phyloP scores from a whole-genome alignment of 2,888 invertebrate species.

The Alentia gelatinosa region DNA sequence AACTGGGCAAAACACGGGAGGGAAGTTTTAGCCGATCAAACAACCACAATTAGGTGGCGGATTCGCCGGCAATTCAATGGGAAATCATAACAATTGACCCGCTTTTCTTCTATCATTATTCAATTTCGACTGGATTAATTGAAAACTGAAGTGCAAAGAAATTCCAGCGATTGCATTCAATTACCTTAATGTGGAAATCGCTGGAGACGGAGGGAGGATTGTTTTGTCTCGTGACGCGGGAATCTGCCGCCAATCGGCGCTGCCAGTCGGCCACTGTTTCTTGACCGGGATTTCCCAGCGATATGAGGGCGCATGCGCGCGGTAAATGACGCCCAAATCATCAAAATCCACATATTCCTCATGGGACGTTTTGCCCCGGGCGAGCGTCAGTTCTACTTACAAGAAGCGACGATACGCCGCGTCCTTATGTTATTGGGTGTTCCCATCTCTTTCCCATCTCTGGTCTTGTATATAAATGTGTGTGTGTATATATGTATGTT shows the following conservation, averaged over 20 bases:
- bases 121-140: slow-evolving; percentile 51
- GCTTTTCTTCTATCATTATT: slow-evolving; percentile 48
- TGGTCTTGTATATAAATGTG: too few relatives aligned
- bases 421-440: too few relatives aligned
- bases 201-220: neutral
- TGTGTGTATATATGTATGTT: too few relatives aligned
- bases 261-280: neutral
- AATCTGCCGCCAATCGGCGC: neutral
- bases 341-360: neutral
- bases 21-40: slow-evolving; percentile 38
- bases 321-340: neutral
- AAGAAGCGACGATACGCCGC: too few relatives aligned
- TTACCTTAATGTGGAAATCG: slow-evolving; percentile 33
- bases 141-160: slow-evolving; percentile 51
- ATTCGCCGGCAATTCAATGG: slow-evolving; percentile 38
- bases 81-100: slow-evolving; percentile 52
- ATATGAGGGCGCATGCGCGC: neutral
- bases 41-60: slow-evolving; percentile 28
- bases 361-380: neutral
- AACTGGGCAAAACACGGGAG: slow-evolving; percentile 5
- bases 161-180: slow-evolving; percentile 43
- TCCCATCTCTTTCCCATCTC: too few relatives aligned
- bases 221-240: slow-evolving; percentile 37
- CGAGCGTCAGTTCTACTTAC: neutral
- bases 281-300: neutral